Conservation (phyloP, 2,888 invertebrate genomes). For the Drosophila ustulata region DNA sequence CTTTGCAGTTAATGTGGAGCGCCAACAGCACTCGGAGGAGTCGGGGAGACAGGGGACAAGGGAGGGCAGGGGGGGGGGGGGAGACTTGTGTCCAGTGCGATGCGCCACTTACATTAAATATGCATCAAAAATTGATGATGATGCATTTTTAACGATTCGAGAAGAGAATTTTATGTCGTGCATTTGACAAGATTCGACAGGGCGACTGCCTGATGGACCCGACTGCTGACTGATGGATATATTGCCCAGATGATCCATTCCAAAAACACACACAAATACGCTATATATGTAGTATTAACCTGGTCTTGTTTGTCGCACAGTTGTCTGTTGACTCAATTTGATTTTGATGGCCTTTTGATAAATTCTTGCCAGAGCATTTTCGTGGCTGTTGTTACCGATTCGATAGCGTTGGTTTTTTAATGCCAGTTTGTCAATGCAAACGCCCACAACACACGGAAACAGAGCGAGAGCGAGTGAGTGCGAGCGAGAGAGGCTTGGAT, state of each 20-base stretch:
- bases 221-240: slow-evolving; percentile 13
- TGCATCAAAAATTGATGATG: slow-evolving; percentile 81
- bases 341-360: slow-evolving; percentile 72
- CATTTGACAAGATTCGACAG: slow-evolving; percentile 75
- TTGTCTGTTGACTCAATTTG: slow-evolving; percentile 64
- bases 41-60: not conserved
- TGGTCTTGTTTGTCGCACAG: slow-evolving; percentile 21
- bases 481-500: not conserved
- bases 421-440: slow-evolving; percentile 45
- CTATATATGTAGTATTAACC: slow-evolving; percentile 15
- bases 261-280: slow-evolving; percentile 26
- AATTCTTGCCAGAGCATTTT: slow-evolving; percentile 26
- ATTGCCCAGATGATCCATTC: slow-evolving; percentile 47
- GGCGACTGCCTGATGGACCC: not conserved
- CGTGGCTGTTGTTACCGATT: slow-evolving; percentile 19
- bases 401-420: slow-evolving; percentile 22
- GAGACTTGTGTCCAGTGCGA: slow-evolving; percentile 26
- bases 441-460: slow-evolving; percentile 37
- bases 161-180: slow-evolving; percentile 69
- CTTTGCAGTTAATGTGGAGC: slow-evolving; percentile 70
- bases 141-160: slow-evolving; percentile 80
- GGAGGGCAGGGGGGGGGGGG: not conserved
- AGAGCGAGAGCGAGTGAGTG: not conserved
- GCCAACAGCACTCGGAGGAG: slow-evolving; percentile 21
- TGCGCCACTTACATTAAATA: slow-evolving; percentile 71